Percentiles rank a stretch among this genome's conserved stretches.
phyloP scores from a whole-genome alignment of 2,888 invertebrate genomes.

The Lymantria dispar region DNA sequence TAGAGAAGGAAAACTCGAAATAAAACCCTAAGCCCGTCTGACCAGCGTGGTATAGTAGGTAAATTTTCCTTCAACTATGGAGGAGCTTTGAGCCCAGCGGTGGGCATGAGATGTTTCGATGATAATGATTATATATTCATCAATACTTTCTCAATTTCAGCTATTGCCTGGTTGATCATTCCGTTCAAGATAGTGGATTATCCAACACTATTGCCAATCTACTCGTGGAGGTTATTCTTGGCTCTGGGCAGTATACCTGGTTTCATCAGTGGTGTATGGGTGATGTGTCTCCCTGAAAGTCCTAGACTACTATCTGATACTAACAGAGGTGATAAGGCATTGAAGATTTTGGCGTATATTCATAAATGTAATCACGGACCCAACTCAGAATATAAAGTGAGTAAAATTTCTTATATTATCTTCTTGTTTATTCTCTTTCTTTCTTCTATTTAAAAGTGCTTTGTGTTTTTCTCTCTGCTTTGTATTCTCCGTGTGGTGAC shows the following conservation, averaged over 20 bases:
- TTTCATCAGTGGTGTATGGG: conserved; percentile 81
- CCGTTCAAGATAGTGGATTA: conserved; percentile 68
- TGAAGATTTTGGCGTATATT: conserved; percentile 82
- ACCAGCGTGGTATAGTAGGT: no score
- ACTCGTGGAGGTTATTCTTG: conserved; percentile 88
- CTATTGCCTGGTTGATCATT: conserved; percentile 85
- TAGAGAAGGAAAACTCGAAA: no score
- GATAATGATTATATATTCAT: neutral
- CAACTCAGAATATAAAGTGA: conserved; percentile 77
- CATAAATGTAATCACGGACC: conserved; percentile 77
- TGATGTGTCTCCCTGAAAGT: conserved; percentile 86
- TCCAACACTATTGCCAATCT: conserved; percentile 68
- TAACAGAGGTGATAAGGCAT: conserved; percentile 80
- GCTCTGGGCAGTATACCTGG: conserved; percentile 85
- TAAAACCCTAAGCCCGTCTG: no score
- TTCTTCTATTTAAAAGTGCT: no score
- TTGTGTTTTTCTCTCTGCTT: no score
- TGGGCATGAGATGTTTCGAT: no score
- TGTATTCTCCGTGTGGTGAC: no score
- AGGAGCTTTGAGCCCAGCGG: no score
- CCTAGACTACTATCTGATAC: conserved; percentile 85
- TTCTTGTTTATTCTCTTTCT: no score
- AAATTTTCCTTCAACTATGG: no score
- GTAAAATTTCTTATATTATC: conserved; percentile 1
- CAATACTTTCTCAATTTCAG: conserved; percentile 49